Conservation (phyloP, 2,113 vertebrate genomes). For the Phylloscopus whistleri region DNA sequence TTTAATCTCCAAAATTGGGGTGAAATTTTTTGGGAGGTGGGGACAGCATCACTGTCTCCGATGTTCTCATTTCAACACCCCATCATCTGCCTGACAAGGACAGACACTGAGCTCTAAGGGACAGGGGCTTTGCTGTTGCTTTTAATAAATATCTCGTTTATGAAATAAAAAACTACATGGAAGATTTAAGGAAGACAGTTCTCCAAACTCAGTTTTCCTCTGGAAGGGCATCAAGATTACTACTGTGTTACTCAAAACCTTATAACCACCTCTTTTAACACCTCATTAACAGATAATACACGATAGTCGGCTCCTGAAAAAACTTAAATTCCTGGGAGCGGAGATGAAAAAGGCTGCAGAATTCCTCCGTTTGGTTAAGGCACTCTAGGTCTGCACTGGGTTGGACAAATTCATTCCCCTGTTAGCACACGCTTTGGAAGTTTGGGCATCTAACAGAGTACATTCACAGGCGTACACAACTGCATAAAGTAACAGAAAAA, state of each 20-base stretch:
- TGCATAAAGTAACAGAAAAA: neutral
- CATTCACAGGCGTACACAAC: neutral
- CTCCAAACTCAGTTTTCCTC: neutral
- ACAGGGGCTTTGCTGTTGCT: neutral
- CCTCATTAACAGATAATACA: neutral
- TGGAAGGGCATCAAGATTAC: neutral
- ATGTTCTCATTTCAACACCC: neutral
- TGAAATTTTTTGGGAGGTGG: neutral
- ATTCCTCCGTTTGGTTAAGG: neutral
- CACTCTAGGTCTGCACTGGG: neutral
- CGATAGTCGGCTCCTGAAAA: neutral
- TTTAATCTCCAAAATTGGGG: neutral
- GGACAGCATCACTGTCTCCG: accelerated
- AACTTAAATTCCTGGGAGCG: neutral
- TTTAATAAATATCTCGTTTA: neutral
- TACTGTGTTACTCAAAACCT: neutral
- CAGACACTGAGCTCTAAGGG: neutral
- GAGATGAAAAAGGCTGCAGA: neutral
- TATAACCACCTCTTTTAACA: neutral
- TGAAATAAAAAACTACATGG: neutral
- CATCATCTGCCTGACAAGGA: neutral
- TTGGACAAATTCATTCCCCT: neutral
- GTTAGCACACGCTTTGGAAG: neutral
- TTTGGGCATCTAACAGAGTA: neutral
- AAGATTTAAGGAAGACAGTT: neutral